phyloP scores from a whole-genome alignment of 2,888 invertebrate species.

The Criorhina ranunculi region DNA sequence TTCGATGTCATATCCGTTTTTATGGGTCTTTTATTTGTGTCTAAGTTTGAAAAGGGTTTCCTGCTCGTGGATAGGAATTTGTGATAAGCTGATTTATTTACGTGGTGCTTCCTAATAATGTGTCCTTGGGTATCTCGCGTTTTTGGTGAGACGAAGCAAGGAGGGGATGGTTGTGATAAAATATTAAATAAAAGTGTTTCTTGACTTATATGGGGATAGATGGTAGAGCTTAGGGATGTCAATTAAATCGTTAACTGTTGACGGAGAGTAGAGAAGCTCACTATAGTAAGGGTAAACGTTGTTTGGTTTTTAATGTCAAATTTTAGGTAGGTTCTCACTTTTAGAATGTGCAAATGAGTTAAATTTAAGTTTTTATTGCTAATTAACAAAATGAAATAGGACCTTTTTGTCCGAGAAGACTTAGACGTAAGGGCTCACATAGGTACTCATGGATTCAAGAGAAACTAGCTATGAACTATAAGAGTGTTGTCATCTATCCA shows the following conservation, averaged over 20 bases:
- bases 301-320: conserved; percentile 10
- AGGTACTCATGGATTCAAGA: no score
- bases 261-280: background rate
- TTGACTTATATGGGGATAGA: conserved; percentile 40
- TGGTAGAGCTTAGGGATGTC: conserved; percentile 39
- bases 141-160: background rate
- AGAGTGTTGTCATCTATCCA: no score
- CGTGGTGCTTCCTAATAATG: conserved; percentile 17
- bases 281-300: background rate
- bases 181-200: conserved; percentile 43
- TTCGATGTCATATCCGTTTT: conserved; percentile 55
- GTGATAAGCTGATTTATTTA: conserved; percentile 58
- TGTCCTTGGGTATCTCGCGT: conserved; percentile 24
- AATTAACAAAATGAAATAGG: background rate
- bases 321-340: background rate
- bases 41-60: conserved; percentile 49
- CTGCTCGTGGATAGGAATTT: conserved; percentile 36
- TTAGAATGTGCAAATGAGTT: conserved; percentile 3
- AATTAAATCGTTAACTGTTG: conserved; percentile 33
- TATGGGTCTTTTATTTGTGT: conserved; percentile 51
- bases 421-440: no score
- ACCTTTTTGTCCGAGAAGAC: no score
- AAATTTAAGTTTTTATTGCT: background rate
- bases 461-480: no score
- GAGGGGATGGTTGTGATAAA: conserved; percentile 5